Conservation (phyloP, 1,140 invertebrate genomes). For the Drosophila bipectinata region DNA sequence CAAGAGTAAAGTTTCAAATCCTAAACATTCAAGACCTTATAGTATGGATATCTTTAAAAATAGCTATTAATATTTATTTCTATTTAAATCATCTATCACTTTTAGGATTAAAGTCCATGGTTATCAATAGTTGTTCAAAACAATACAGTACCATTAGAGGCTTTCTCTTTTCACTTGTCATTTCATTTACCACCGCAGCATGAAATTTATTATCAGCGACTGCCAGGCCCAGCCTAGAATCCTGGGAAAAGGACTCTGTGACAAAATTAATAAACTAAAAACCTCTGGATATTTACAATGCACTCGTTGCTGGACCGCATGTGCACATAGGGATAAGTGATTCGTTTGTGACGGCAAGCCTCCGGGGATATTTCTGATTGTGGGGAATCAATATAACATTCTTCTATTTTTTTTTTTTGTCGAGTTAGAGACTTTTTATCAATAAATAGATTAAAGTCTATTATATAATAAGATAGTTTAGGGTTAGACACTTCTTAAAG, state of each 20-base stretch:
- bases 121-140: not conserved
- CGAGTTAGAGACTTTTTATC: too few relatives aligned
- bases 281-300: conserved; percentile 76
- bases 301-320: conserved; percentile 53
- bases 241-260: conserved; percentile 42
- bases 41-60: too few relatives aligned
- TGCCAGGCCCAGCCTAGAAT: conserved; percentile 42
- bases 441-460: too few relatives aligned
- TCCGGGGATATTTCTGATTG: conserved; percentile 4
- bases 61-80: too few relatives aligned
- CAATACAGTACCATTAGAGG: too few relatives aligned
- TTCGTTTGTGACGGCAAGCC: conserved; percentile 9
- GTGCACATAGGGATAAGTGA: not conserved
- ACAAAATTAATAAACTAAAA: conserved; percentile 82
- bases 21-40: too few relatives aligned
- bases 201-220: conserved; percentile 77
- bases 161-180: conserved; percentile 19
- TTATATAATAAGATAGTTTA: not conserved
- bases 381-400: too few relatives aligned
- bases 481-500: too few relatives aligned
- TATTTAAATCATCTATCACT: too few relatives aligned
- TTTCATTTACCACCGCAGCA: conserved; percentile 17
- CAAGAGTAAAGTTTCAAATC: not conserved
- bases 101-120: not conserved
- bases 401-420: too few relatives aligned